phyloP scores from a whole-genome alignment of 1,140 invertebrate species.

The Drosophila rufa region DNA sequence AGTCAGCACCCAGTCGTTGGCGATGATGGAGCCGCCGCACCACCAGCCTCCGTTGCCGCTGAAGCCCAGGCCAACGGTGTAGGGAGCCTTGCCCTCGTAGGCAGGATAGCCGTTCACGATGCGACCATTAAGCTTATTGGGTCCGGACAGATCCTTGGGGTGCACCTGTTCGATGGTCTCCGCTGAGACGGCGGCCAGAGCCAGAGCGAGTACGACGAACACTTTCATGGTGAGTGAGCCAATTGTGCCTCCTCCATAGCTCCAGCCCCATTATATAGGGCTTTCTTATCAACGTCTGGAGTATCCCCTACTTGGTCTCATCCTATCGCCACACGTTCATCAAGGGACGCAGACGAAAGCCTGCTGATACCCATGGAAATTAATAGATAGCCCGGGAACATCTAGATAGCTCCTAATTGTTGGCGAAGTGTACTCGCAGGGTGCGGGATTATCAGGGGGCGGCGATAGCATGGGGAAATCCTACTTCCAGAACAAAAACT shows the following conservation, averaged over 20 bases:
- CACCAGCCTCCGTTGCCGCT: constrained; percentile 30
- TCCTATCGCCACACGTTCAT: constrained; percentile 15
- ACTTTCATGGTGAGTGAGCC: constrained; percentile 32
- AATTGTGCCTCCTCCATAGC: neutral
- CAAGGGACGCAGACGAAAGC: neutral
- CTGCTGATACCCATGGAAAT: constrained; percentile 17
- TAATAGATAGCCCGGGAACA: constrained; percentile 18
- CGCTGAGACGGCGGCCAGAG: constrained; percentile 25
- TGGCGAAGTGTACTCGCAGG: neutral
- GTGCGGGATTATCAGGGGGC: neutral
- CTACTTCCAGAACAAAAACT: too few relatives aligned
- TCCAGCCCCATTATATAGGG: neutral
- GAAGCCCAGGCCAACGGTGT: constrained; percentile 31
- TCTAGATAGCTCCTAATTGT: constrained; percentile 23
- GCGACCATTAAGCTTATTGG: constrained; percentile 22
- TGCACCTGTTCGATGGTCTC: constrained; percentile 32
- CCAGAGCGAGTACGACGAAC: constrained; percentile 38
- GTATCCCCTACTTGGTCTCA: constrained; percentile 17
- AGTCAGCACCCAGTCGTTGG: constrained; percentile 26
- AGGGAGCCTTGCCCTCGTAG: constrained; percentile 28
- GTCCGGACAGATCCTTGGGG: constrained; percentile 30
- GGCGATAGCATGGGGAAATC: constrained; percentile 3
- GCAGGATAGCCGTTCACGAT: constrained; percentile 27
- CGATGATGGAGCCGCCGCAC: constrained; percentile 35
- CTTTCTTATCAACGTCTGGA: constrained; percentile 21